Evolutionary conservation across 2,888 invertebrate genomes (phyloP).

Genomic region (Scaeva pyrastri): DNA sequence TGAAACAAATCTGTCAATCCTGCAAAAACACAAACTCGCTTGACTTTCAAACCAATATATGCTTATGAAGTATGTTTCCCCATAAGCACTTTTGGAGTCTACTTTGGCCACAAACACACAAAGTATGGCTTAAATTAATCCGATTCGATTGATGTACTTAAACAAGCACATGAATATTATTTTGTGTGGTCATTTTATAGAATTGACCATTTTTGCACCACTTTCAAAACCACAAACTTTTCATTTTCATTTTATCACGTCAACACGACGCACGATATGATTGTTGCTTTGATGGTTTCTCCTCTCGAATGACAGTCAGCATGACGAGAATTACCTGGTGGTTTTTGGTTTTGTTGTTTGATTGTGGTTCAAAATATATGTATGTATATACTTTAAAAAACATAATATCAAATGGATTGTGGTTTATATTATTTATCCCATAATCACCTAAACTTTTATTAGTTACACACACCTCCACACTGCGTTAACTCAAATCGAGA

Average conservation of each 20-base stretch:
- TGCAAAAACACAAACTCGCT: not conserved
- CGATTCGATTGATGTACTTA: not conserved
- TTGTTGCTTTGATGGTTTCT: constrained; percentile 8
- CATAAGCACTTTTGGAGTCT: not conserved
- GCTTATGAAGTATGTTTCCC: not conserved
- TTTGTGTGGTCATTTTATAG: not conserved
- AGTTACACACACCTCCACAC: no score
- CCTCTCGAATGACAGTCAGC: not conserved
- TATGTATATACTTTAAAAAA: no score
- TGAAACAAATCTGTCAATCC: not conserved
- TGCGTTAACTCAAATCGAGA: no score
- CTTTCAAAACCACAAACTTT: not conserved
- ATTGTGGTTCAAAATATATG: no score
- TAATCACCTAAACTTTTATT: no score
- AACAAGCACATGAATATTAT: not conserved
- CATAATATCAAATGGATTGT: no score
- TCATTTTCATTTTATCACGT: not conserved
- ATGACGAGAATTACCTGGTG: no score
- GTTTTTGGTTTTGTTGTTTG: no score
- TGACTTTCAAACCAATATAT: constrained; percentile 2
- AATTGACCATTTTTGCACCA: not conserved
- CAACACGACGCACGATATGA: not conserved
- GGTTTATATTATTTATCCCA: no score
- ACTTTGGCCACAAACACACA: not conserved
- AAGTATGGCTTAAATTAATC: not conserved